Evolutionary conservation across 2,113 vertebrate genomes (phyloP).

Genomic region (Apaloderma vittatum): DNA sequence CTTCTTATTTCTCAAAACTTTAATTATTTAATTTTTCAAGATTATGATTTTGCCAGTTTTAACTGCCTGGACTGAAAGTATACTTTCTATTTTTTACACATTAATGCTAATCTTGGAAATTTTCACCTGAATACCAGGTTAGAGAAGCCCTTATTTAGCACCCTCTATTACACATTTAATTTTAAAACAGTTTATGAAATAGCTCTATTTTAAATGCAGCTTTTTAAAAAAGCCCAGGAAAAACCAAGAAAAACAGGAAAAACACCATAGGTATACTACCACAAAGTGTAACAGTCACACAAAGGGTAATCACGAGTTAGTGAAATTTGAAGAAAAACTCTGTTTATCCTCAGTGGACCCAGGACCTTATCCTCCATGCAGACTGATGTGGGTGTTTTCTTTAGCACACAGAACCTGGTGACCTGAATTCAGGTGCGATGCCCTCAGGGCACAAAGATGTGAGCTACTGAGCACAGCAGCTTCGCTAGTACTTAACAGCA

Average conservation of each 20-base stretch:
- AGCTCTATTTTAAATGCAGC: background rate
- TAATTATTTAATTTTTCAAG: background rate
- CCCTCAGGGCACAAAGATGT: background rate
- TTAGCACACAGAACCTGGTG: background rate
- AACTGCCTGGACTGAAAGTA: background rate
- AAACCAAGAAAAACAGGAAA: background rate
- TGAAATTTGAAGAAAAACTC: background rate
- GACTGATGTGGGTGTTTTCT: background rate
- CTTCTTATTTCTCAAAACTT: background rate
- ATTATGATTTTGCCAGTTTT: background rate
- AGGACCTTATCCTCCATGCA: background rate
- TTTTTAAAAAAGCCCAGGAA: background rate
- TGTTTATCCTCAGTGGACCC: background rate
- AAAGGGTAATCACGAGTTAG: background rate
- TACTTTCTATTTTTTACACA: background rate
- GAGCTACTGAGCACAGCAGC: background rate
- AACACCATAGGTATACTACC: background rate
- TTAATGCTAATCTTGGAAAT: background rate
- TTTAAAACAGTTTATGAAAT: background rate
- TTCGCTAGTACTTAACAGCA: background rate
- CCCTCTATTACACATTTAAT: fast-evolving
- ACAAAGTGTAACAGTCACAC: background rate
- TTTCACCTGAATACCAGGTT: background rate
- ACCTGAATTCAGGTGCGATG: background rate
- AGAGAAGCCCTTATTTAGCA: background rate